Evolutionary conservation across 2,113 vertebrate genomes (phyloP).

Genomic region (Ibidorhyncha struthersii): DNA sequence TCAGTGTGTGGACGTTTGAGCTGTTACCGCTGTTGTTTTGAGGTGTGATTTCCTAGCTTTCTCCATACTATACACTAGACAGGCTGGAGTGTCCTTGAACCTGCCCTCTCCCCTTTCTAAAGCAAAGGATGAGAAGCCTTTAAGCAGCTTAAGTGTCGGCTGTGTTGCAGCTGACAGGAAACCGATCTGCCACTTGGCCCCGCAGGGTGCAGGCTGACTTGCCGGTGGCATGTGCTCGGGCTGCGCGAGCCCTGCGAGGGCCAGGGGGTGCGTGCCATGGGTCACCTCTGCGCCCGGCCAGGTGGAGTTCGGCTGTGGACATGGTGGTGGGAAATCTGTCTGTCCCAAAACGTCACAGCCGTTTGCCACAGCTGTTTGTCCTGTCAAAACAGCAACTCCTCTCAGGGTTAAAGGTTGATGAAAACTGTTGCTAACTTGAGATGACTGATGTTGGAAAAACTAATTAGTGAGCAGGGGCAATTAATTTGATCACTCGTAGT

Average conservation of each 20-base stretch:
- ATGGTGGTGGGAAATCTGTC: constrained; percentile 69
- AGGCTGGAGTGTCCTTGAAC: constrained; percentile 74
- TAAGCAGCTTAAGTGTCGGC: constrained; percentile 77
- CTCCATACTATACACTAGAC: not conserved
- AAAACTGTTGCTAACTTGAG: constrained; percentile 72
- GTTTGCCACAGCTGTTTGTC: constrained; percentile 67
- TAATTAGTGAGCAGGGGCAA: constrained; percentile 66
- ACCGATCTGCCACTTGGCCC: constrained; percentile 73
- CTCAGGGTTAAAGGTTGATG: constrained; percentile 69
- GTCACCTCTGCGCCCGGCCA: not conserved
- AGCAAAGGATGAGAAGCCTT: constrained; percentile 75
- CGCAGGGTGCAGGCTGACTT: not conserved
- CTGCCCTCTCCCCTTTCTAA: constrained; percentile 72
- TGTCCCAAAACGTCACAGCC: constrained; percentile 63
- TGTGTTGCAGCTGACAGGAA: constrained; percentile 78
- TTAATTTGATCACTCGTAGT: constrained; percentile 50
- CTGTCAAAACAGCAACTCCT: constrained; percentile 71
- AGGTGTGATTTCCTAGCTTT: constrained; percentile 6
- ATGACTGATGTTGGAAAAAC: constrained; percentile 70
- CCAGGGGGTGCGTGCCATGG: not conserved
- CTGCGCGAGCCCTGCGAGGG: not conserved
- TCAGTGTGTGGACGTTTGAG: not conserved
- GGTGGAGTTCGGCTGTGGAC: constrained; percentile 48
- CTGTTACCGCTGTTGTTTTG: not conserved
- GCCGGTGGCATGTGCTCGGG: constrained; percentile 4